Base-by-base conservation (phyloP, 2,113 vertebrate genomes). In the Formicarius rufipectus region DNA sequence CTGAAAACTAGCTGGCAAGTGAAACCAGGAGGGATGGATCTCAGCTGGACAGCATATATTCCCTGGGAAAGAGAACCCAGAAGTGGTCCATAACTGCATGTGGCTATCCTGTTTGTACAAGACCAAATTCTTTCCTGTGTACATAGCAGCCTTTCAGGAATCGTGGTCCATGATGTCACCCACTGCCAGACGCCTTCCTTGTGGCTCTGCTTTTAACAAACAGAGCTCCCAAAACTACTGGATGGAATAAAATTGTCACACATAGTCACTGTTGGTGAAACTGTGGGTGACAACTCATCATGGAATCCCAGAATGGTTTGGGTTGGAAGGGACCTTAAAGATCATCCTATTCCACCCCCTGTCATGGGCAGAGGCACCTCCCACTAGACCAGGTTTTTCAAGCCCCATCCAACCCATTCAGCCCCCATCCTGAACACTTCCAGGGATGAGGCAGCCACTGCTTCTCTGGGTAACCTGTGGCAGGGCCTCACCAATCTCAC, bases 361-460 rank as follows among this genome's bases (percentile, higher is more conserved):
- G 52, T 12, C n/a, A 72, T 3, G 17, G 10, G 4, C 40, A 63
- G 40, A n/a, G 16, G 40, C 23, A 52, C 4, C 15, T 89, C 20
- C 12, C 27, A 21, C 37, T n/a, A 1, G 2, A 12, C 52, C 86
- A 52, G 59, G 15, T 0, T 45, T 7, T 1, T 37, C 76, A 42
- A 58, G 22, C 17, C 35, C 25, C 0, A 0, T 49, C 42, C 50
- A 66, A 0, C 35, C 25, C 0, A 0, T 49, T 35, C 50, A 66
- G 0, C 22, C 33, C 31, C 15, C 18, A 10, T 4, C 44, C 50
- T 10, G 60, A 13, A 17, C 52, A 37, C 33, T 74, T 4, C 15
- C 86, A 59, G 37, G 68, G 27, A 89, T 52, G 68, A 18, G 6
- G 33, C 19, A 74, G 28, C 15, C 44, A 52, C 77, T 59, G 60